Percentiles rank a stretch among this genome's conserved stretches.
phyloP scores from a whole-genome alignment of 37 sponge, comb jelly and placozoan species.

The Diacarnus erythraeanus region DNA sequence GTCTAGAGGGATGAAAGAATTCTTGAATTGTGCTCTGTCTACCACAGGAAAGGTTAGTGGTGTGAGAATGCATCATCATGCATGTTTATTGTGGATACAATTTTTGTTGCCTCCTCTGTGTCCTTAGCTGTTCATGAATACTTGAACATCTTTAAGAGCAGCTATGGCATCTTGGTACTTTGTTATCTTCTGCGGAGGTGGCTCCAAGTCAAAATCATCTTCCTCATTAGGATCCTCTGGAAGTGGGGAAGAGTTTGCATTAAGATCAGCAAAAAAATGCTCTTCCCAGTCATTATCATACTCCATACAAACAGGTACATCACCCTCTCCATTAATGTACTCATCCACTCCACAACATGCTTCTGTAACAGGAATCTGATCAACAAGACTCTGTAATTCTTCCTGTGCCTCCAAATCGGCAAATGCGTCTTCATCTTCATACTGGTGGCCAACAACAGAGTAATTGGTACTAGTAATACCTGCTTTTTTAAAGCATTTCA shows the following conservation, averaged over 20 bases:
- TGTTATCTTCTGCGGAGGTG: no score
- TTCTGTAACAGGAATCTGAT: neutral
- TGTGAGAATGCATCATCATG: no score
- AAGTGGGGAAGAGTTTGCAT: no score
- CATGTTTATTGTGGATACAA: neutral
- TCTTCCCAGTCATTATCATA: slow-evolving; percentile 24
- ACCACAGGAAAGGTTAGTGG: no score
- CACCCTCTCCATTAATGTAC: slow-evolving; percentile 22
- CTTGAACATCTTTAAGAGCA: neutral
- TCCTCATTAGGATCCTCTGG: slow-evolving; percentile 3
- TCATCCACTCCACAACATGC: slow-evolving; percentile 1
- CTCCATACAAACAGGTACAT: no score
- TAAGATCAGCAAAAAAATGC: slow-evolving; percentile 8
- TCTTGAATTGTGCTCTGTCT: no score
- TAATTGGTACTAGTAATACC: slow-evolving; percentile 18
- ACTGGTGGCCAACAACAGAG: slow-evolving; percentile 14
- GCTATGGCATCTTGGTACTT: no score
- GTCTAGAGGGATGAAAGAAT: no score
- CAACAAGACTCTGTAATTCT: neutral
- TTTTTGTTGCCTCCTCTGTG: neutral
- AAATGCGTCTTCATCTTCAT: slow-evolving; percentile 39
- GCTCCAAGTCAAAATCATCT: neutral
- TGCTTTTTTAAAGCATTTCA: slow-evolving; percentile 69
- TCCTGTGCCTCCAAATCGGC: slow-evolving; percentile 23
- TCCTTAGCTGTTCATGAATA: neutral